Evolutionary conservation across 2,888 invertebrate species (phyloP).

Genomic region (Baronia brevicornis): DNA sequence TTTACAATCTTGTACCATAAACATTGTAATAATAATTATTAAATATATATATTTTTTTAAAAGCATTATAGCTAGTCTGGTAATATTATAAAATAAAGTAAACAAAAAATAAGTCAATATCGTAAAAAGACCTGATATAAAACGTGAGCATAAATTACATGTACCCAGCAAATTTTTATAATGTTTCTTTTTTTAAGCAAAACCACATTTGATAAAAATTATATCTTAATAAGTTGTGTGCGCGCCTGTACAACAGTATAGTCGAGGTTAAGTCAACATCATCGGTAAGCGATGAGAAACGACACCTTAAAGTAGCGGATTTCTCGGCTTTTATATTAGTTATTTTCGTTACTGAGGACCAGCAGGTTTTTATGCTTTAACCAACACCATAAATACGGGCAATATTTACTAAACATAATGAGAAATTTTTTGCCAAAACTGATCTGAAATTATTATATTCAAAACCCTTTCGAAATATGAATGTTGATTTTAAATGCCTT

Average conservation of each 20-base stretch:
- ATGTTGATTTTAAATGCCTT: too few species aligned
- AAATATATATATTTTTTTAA: conserved; percentile 11
- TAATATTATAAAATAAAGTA: too few species aligned
- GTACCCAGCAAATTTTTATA: too few species aligned
- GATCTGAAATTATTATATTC: conserved; percentile 11
- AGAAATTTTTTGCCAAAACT: conserved; percentile 10
- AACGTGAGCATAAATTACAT: too few species aligned
- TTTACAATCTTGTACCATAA: too few species aligned
- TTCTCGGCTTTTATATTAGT: conserved; percentile 52
- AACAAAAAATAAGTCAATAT: too few species aligned
- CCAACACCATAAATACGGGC: conserved; percentile 33
- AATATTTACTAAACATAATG: conserved; percentile 30
- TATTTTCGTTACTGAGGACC: conserved; percentile 30
- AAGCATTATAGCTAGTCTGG: conserved; percentile 17
- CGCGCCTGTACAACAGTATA: conserved; percentile 32
- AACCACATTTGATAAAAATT: conserved; percentile 8
- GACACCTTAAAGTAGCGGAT: conserved; percentile 60
- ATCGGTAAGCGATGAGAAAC: conserved; percentile 56
- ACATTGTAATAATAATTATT: too few species aligned
- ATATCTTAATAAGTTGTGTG: conserved; percentile 16
- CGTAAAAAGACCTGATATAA: too few species aligned
- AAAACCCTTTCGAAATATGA: conserved; percentile 5
- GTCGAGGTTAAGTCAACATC: conserved; percentile 51
- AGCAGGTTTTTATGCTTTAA: conserved; percentile 34
- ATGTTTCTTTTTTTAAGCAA: conserved; percentile 3